Evolutionary conservation across 2,797 vertebrate species (phyloP).

Genomic region (Ptychobarbus kaznakovi): DNA sequence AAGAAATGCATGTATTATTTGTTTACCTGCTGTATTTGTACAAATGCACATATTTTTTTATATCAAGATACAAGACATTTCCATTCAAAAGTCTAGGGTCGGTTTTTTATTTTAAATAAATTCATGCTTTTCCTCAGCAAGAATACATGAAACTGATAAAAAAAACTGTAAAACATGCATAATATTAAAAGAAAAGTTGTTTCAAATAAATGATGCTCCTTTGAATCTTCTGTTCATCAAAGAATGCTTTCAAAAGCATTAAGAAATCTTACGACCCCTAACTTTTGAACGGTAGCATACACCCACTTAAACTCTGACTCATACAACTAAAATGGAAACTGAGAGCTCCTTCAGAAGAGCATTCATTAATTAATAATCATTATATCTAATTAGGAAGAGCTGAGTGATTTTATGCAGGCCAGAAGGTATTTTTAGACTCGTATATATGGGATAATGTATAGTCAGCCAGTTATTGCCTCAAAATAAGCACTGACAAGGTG

Average conservation of each 20-base stretch:
- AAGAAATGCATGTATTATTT: neutral
- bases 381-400: neutral
- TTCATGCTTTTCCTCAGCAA: neutral
- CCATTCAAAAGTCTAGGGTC: neutral
- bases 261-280: neutral
- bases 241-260: neutral
- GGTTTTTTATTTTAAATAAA: neutral
- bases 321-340: neutral
- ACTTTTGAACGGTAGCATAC: neutral
- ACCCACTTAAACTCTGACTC: neutral
- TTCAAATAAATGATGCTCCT: neutral
- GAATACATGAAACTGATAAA: neutral
- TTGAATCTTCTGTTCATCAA: neutral
- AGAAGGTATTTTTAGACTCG: neutral
- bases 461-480: neutral
- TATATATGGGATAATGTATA: neutral
- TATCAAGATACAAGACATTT: neutral
- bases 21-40: neutral
- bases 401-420: neutral
- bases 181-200: neutral
- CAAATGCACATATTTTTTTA: conserved; percentile 8
- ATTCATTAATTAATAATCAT: conserved; percentile 12
- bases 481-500: neutral
- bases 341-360: neutral
- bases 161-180: neutral